Evolutionary conservation across 2,113 vertebrate species (phyloP).

Genomic region (Crotophaga sulcirostris): DNA sequence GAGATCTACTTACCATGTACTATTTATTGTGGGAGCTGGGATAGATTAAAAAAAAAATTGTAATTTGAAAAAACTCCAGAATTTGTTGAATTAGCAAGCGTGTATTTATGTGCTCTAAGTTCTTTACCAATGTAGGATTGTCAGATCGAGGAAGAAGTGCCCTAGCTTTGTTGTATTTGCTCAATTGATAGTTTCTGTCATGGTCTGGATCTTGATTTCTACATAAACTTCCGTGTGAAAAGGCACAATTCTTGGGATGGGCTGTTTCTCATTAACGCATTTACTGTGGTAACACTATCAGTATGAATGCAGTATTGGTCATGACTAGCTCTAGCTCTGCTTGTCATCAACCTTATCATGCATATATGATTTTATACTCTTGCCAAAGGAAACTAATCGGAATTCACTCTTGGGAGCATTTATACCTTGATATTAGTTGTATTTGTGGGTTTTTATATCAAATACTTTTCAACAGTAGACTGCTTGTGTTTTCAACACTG

Average conservation of each 20-base stretch:
- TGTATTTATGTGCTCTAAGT: not conserved
- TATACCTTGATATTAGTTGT: not conserved
- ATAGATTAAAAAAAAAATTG: not conserved
- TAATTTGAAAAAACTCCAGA: not conserved
- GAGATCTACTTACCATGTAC: constrained; percentile 27
- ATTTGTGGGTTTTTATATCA: not conserved
- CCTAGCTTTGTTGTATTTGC: not conserved
- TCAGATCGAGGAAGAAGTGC: not conserved
- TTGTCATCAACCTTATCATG: not conserved
- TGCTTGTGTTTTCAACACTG: not conserved
- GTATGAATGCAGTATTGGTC: not conserved
- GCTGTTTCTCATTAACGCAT: not conserved
- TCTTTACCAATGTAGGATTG: not conserved
- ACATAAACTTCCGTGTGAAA: not conserved
- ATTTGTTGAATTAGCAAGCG: not conserved
- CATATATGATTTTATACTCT: not conserved
- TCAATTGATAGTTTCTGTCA: not conserved
- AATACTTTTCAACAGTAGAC: not conserved
- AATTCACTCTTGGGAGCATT: not conserved
- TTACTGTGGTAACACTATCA: not conserved
- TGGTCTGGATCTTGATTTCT: not conserved
- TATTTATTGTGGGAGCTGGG: not conserved
- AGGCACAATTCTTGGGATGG: not conserved
- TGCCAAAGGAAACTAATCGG: not conserved
- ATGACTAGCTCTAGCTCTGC: not conserved